phyloP scores from a whole-genome alignment of 2,797 vertebrate species.

The Tamandua tetradactyla region DNA sequence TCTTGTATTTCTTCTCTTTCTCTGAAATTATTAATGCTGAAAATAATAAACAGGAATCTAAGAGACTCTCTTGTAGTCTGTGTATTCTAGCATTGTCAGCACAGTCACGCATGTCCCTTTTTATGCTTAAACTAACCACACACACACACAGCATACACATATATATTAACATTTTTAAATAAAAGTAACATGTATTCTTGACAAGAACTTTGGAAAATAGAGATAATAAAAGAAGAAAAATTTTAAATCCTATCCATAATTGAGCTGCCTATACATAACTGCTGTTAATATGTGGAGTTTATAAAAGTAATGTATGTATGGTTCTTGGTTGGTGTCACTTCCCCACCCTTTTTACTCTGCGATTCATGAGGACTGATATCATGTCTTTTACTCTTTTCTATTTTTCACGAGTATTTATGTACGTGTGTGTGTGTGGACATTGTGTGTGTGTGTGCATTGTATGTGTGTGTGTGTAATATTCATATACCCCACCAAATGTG shows the following conservation, averaged over 20 bases:
- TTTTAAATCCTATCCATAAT: background rate
- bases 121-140: background rate
- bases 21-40: conserved; percentile 43
- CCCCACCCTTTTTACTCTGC: background rate
- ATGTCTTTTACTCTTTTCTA: background rate
- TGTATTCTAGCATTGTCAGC: background rate
- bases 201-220: background rate
- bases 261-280: background rate
- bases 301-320: background rate
- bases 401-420: background rate
- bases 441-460: too few relatives aligned
- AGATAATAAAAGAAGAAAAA: background rate
- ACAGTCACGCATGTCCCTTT: background rate
- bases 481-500: background rate
- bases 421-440: background rate
- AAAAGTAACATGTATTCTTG: background rate
- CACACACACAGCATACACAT: fast-evolving
- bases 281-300: background rate
- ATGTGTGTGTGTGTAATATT: background rate
- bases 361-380: background rate
- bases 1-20: background rate
- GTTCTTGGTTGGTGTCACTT: too few relatives aligned
- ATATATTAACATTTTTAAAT: background rate
- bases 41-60: background rate
- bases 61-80: background rate